phyloP scores from a whole-genome alignment of 2,888 invertebrate species.

The Lissonota sp. region DNA sequence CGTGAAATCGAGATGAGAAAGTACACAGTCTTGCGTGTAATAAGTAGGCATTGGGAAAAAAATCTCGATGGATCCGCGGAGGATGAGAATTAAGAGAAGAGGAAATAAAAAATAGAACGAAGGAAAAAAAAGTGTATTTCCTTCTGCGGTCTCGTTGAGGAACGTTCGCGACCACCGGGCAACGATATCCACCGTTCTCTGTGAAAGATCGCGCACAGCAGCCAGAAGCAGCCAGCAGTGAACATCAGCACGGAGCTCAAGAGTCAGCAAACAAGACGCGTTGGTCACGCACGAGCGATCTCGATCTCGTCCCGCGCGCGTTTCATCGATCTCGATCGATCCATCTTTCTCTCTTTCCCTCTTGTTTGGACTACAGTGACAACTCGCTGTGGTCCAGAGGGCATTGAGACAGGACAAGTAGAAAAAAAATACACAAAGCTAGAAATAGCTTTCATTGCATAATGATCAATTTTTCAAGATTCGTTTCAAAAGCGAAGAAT shows the following conservation, averaged over 20 bases:
- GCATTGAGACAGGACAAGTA: conserved; percentile 2
- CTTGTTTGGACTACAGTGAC: background rate
- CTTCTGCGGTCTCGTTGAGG: conserved; percentile 58
- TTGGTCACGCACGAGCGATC: conserved; percentile 64
- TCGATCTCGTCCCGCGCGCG: conserved; percentile 48
- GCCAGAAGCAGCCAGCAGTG: conserved; percentile 10
- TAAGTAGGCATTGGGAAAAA: conserved; percentile 21
- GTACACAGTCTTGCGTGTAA: conserved; percentile 18
- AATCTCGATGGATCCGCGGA: conserved; percentile 18
- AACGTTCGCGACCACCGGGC: conserved; percentile 61
- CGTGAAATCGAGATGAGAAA: conserved; percentile 55
- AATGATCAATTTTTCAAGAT: background rate
- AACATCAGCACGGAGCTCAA: background rate
- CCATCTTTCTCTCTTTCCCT: conserved; percentile 1
- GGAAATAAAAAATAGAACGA: background rate
- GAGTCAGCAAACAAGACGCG: conserved; percentile 62
- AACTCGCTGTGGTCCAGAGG: background rate
- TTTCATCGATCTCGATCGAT: conserved; percentile 57
- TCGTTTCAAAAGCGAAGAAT: background rate
- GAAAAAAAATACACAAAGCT: background rate
- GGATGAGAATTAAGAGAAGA: background rate
- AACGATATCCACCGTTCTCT: conserved; percentile 43
- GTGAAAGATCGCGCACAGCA: conserved; percentile 17
- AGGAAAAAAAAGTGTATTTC: conserved; percentile 27
- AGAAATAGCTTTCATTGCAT: background rate